Evolutionary conservation across 2,888 invertebrate genomes (phyloP).

Genomic region (Lasioglossum vierecki): DNA sequence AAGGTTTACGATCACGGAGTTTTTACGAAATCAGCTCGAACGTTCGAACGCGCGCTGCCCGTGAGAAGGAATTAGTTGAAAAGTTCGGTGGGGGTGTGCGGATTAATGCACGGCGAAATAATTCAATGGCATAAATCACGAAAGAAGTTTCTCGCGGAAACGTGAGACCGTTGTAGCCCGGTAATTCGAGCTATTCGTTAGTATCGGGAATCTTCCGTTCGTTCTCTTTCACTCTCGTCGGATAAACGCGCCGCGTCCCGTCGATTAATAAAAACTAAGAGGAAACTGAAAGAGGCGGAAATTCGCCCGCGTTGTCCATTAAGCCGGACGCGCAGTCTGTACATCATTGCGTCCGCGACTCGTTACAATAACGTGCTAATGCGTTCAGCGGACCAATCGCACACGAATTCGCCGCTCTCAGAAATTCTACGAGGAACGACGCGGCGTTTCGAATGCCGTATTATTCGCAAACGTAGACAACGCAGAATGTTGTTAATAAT

Average conservation of each 20-base stretch:
- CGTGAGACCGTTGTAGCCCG: background rate
- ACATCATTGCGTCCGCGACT: background rate
- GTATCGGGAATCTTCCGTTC: slow-evolving; percentile 1
- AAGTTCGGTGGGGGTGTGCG: slow-evolving; percentile 17
- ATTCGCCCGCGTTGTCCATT: background rate
- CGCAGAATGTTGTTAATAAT: no score
- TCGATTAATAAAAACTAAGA: slow-evolving; percentile 7
- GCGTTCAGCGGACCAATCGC: no score
- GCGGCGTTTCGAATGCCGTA: no score
- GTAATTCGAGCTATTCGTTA: slow-evolving; percentile 30
- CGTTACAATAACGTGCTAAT: background rate
- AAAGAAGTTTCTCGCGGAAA: slow-evolving; percentile 25
- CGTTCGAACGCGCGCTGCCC: background rate
- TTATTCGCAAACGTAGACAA: no score
- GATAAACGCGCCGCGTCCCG: background rate
- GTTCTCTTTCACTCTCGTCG: background rate
- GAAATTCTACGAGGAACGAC: no score
- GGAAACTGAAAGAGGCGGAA: background rate
- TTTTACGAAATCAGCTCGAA: slow-evolving; percentile 8
- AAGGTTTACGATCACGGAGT: background rate
- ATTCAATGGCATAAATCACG: slow-evolving; percentile 49
- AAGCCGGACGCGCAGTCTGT: background rate
- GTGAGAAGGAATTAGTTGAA: slow-evolving; percentile 4
- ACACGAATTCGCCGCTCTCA: no score
- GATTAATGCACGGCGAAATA: slow-evolving; percentile 48